phyloP scores from a whole-genome alignment of 2,113 vertebrate species.

The Hyla sarda region DNA sequence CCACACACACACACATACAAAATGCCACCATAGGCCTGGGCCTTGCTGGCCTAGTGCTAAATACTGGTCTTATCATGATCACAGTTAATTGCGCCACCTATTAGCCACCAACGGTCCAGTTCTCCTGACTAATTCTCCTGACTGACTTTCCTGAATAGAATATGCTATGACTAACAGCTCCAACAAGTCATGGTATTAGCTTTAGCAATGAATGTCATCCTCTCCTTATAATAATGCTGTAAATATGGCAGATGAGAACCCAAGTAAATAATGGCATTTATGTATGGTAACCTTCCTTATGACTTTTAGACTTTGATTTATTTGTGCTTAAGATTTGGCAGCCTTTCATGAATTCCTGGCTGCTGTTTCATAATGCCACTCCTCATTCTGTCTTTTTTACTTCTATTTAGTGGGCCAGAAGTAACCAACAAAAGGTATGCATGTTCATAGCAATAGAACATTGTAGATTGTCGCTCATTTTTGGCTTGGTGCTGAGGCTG shows the following conservation, averaged over 20 bases:
- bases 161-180: background rate
- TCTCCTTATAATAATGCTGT: background rate
- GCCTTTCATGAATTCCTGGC: background rate
- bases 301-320: background rate
- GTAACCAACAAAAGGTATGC: conserved; percentile 16
- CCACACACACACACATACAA: too few relatives aligned
- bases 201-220: background rate
- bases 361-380: background rate
- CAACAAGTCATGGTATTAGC: background rate
- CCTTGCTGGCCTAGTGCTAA: too few relatives aligned
- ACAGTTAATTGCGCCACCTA: conserved; percentile 4
- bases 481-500: background rate
- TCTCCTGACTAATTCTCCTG: background rate
- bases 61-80: background rate
- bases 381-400: background rate
- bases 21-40: too few relatives aligned
- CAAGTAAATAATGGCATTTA: background rate
- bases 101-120: background rate
- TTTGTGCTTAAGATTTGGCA: background rate
- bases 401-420: conserved; percentile 3
- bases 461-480: background rate
- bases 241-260: background rate
- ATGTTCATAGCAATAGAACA: background rate
- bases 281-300: background rate
- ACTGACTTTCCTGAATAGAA: background rate